Conservation (phyloP, 1,140 invertebrate species). For the Papilio polyxenes region DNA sequence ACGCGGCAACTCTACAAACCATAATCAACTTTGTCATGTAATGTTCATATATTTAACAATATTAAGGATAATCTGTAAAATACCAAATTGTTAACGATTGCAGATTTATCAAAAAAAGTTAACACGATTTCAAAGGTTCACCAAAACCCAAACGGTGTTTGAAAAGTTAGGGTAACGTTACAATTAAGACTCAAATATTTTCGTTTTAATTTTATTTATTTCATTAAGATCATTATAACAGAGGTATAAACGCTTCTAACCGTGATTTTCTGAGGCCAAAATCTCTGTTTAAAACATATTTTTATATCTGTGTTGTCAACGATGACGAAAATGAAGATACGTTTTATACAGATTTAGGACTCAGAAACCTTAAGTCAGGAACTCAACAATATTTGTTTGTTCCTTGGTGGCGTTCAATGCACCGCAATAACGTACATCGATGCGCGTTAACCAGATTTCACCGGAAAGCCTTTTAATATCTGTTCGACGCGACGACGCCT, state of each 20-base stretch:
- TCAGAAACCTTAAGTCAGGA: neutral
- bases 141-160: too few relatives aligned
- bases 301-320: too few relatives aligned
- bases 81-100: too few relatives aligned
- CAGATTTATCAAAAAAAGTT: too few relatives aligned
- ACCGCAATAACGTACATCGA: conserved; percentile 47
- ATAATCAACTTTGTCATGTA: neutral
- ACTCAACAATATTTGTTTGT: neutral
- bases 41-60: neutral
- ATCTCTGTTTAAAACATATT: too few relatives aligned
- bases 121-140: too few relatives aligned
- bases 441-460: conserved; percentile 56
- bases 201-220: neutral
- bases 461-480: conserved; percentile 52
- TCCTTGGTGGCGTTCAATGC: conserved; percentile 42
- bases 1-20: neutral
- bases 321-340: too few relatives aligned
- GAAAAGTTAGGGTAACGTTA: neutral
- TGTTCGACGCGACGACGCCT: conserved; percentile 51
- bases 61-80: neutral
- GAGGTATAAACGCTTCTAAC: neutral
- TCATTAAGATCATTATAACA: neutral
- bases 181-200: neutral
- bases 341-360: too few relatives aligned
- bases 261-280: too few relatives aligned